Evolutionary conservation across 1,140 invertebrate genomes (phyloP).

Genomic region (Drosophila ambigua): DNA sequence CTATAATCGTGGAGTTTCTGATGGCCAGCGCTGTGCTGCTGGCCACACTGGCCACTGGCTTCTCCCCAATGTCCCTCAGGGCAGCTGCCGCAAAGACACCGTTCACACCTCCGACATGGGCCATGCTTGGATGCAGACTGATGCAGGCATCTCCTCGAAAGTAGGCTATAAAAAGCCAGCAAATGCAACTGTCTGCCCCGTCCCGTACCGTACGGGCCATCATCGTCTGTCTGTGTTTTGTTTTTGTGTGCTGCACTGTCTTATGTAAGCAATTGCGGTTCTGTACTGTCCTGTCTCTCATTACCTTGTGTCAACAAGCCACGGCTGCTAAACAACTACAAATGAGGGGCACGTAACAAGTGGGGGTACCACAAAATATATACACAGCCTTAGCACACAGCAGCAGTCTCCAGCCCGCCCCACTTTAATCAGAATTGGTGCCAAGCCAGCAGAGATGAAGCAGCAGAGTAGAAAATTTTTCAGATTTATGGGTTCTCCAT

Average conservation of each 20-base stretch:
- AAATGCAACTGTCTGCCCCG: constrained; percentile 18
- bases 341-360: constrained; percentile 37
- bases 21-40: constrained; percentile 74
- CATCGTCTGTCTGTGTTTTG: constrained; percentile 1
- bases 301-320: constrained; percentile 82
- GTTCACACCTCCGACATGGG: constrained; percentile 40
- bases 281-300: constrained; percentile 65
- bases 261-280: constrained; percentile 76
- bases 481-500: too few relatives aligned
- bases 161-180: constrained; percentile 68
- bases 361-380: too few relatives aligned
- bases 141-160: constrained; percentile 33
- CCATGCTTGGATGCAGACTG: constrained; percentile 69
- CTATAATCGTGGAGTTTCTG: constrained; percentile 74
- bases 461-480: too few relatives aligned
- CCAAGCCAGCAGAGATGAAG: too few relatives aligned
- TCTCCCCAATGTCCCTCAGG: constrained; percentile 50
- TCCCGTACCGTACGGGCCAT: background rate
- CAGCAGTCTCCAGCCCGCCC: constrained; percentile 3
- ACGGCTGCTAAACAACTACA: constrained; percentile 58
- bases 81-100: constrained; percentile 12
- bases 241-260: constrained; percentile 24
- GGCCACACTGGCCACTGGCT: constrained; percentile 48
- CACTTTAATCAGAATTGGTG: constrained; percentile 2
- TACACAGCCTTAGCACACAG: background rate